A percentile compares a stretch with the other conserved stretches of the same genome.
Conservation (phyloP, 1,140 invertebrate genomes). For the Agraylea sexmaculata region DNA sequence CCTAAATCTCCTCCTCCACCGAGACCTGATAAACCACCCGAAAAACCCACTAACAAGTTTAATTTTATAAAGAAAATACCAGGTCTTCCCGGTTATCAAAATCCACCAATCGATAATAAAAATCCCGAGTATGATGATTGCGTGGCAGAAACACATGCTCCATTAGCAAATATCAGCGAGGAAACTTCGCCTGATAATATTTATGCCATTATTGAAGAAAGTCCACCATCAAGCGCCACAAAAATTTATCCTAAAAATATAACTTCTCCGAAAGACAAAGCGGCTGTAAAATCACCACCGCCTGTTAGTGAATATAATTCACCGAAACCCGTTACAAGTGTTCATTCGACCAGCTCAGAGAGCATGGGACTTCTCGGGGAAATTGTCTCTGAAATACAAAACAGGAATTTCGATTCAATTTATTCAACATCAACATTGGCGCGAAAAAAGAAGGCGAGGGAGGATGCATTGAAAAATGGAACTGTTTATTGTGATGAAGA, state of each 20-base stretch:
- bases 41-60: constrained; percentile 30
- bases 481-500: constrained; percentile 12
- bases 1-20: constrained; percentile 55
- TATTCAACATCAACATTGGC: constrained; percentile 62
- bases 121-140: constrained; percentile 61
- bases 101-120: constrained; percentile 30
- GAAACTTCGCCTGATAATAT: constrained; percentile 62
- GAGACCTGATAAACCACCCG: constrained; percentile 40
- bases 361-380: constrained; percentile 64
- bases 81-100: constrained; percentile 43
- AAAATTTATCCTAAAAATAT: constrained; percentile 24
- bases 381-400: constrained; percentile 77
- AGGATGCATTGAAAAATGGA: constrained; percentile 21
- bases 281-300: constrained; percentile 7
- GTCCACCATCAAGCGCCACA: constrained; percentile 31
- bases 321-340: constrained; percentile 36
- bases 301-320: constrained; percentile 39
- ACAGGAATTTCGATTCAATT: constrained; percentile 72
- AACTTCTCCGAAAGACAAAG: constrained; percentile 10
- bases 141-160: constrained; percentile 48
- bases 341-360: constrained; percentile 40
- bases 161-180: constrained; percentile 50
- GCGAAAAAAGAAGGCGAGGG: constrained; percentile 46
- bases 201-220: constrained; percentile 76
- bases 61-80: too few species aligned